phyloP scores from a whole-genome alignment of 2,113 vertebrate genomes.

The Cheirogaleus medius region DNA sequence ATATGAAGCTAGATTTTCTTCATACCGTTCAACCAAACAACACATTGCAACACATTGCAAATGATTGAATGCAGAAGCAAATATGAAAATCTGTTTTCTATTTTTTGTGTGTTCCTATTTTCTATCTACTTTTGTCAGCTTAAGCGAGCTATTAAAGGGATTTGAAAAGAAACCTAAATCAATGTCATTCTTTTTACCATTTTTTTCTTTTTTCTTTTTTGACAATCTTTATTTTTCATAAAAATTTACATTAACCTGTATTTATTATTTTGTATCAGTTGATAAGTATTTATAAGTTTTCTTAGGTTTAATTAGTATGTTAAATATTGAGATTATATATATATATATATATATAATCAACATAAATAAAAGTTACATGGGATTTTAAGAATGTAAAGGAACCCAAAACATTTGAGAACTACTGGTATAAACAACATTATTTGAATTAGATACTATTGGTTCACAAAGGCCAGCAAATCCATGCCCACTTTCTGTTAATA shows the following conservation, averaged over 20 bases:
- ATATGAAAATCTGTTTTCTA: not conserved
- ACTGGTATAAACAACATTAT: not conserved
- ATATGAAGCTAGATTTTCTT: not conserved
- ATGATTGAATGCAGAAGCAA: not conserved
- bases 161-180: not conserved
- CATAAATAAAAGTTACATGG: not conserved
- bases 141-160: not conserved
- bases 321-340: not conserved
- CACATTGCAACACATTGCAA: not conserved
- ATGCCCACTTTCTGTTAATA: not conserved
- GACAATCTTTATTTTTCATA: not conserved
- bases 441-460: not conserved
- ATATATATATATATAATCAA: not conserved
- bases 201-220: conserved; percentile 38
- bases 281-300: not conserved
- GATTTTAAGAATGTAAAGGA: not conserved
- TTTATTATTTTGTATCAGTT: not conserved
- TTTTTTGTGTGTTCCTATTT: not conserved
- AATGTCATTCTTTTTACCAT: not conserved
- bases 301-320: not conserved
- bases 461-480: not conserved
- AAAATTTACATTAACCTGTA: not conserved
- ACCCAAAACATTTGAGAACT: not conserved
- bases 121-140: not conserved
- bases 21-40: not conserved